phyloP scores from a whole-genome alignment of 2,113 vertebrate species.

The Pangasianodon gigas region DNA sequence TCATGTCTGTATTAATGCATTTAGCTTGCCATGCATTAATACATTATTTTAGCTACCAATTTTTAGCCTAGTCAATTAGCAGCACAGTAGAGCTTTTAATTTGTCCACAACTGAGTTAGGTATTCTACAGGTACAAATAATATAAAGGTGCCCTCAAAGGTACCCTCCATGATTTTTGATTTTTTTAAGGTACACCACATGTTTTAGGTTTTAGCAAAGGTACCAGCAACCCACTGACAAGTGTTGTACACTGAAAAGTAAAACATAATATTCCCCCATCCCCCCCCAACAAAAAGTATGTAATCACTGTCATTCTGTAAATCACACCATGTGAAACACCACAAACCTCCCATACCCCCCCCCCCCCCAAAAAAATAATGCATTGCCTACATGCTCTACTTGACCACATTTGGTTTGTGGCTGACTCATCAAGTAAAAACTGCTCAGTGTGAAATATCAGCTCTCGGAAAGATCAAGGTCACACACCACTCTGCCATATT shows the following conservation, averaged over 20 bases:
- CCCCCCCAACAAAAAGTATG: background rate
- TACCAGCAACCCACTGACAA: background rate
- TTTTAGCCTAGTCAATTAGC: background rate
- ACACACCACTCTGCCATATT: conserved; percentile 3
- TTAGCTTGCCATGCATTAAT: too few species aligned
- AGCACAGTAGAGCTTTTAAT: background rate
- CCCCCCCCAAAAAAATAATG: background rate
- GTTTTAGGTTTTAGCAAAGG: background rate
- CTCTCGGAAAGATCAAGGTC: conserved; percentile 1
- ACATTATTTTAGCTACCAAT: background rate
- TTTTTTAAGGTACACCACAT: background rate
- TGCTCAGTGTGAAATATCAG: background rate
- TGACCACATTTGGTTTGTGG: background rate
- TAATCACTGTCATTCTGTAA: background rate
- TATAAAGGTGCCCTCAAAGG: background rate
- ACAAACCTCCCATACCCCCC: background rate
- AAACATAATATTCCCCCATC: background rate
- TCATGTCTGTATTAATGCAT: background rate
- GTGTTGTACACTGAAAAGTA: background rate
- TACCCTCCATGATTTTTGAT: background rate
- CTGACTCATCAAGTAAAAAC: background rate
- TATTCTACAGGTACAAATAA: background rate
- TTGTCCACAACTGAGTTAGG: background rate
- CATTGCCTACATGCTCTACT: background rate
- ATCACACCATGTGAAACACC: background rate